Percentiles rank a stretch among this genome's conserved stretches.
Conservation (phyloP, 2,888 invertebrate species). For the Ichneumoninae sp. region DNA sequence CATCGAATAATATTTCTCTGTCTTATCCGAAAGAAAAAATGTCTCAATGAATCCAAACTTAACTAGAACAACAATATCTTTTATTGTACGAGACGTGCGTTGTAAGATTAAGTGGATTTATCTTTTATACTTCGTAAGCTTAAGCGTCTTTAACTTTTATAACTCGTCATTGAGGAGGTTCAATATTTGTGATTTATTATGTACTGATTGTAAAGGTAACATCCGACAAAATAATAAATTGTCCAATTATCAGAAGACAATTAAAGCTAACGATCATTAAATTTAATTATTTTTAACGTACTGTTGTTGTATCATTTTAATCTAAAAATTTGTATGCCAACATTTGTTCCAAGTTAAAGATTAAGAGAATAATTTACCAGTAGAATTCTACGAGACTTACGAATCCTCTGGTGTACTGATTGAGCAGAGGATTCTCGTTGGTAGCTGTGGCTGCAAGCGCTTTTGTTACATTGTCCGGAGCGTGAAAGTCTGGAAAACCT, state of each 20-base stretch:
- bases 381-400: constrained; percentile 86
- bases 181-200: no score
- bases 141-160: no score
- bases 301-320: neutral
- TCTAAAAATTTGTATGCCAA: neutral
- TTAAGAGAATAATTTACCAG: neutral
- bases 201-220: no score
- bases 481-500: constrained; percentile 97
- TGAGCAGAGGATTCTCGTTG: constrained; percentile 90
- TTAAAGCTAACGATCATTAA: no score
- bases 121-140: no score
- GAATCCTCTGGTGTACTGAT: constrained; percentile 98
- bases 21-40: neutral
- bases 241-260: no score
- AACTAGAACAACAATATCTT: no score
- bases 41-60: neutral
- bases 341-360: neutral
- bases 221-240: no score
- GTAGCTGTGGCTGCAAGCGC: constrained; percentile 89
- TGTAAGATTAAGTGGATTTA: no score
- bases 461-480: constrained; percentile 93
- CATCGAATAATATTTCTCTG: neutral
- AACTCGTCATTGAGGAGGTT: no score
- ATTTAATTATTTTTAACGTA: neutral
- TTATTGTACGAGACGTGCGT: no score